Conservation (phyloP, 2,113 vertebrate species). For the Rhabdornis inornatus region DNA sequence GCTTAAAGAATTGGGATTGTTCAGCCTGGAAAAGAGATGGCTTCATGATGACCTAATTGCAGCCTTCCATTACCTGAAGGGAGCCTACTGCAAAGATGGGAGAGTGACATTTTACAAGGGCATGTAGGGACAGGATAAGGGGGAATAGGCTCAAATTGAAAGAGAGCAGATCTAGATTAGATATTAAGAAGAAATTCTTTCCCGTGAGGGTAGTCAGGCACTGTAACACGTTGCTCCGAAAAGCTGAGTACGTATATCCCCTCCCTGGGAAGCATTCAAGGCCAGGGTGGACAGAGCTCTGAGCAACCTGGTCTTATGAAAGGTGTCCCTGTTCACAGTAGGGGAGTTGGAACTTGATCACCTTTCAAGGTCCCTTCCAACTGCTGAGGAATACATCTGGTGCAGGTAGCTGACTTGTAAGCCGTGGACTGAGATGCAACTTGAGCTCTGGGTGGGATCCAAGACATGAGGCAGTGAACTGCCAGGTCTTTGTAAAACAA, state of each 20-base stretch:
- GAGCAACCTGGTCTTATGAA: not conserved
- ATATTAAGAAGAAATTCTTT: not conserved
- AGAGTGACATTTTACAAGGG: not conserved
- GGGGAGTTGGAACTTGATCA: not conserved
- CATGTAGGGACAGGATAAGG: not conserved
- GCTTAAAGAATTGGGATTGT: not conserved
- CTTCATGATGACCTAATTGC: not conserved
- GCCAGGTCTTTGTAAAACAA: not conserved
- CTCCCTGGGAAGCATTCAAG: not conserved
- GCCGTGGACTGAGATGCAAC: not conserved
- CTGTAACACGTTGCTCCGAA: not conserved
- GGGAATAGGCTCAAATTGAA: not conserved
- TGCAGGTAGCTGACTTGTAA: not conserved
- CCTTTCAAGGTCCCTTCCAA: not conserved
- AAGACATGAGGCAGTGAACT: not conserved
- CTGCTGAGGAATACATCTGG: not conserved
- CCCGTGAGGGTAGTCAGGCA: not conserved
- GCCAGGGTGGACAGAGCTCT: not conserved
- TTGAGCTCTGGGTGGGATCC: not conserved
- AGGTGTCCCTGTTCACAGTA: not conserved
- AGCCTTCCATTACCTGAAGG: not conserved
- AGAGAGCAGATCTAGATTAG: not conserved
- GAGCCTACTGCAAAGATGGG: not conserved
- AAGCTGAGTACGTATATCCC: accelerated
- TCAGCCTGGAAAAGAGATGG: not conserved